phyloP scores from a whole-genome alignment of 2,113 vertebrate species.

The Grammomys dolichurus region DNA sequence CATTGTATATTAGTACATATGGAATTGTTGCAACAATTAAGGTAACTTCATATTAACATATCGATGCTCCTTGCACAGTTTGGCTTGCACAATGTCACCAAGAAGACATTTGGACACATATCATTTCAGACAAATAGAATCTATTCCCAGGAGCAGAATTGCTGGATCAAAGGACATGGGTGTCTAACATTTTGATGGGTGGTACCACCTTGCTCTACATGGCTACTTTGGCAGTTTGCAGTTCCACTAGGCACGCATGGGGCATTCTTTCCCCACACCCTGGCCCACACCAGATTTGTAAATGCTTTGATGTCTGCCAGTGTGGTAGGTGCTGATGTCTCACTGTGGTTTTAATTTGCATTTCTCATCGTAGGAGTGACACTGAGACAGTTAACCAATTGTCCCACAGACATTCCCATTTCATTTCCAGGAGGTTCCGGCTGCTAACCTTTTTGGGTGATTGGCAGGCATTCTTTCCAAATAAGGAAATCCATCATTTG shows the following conservation, averaged over 20 bases:
- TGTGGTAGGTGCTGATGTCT: conserved; percentile 6
- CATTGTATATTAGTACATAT: background rate
- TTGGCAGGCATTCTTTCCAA: background rate
- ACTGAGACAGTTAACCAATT: conserved; percentile 45
- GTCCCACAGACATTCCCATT: background rate
- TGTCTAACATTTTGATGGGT: background rate
- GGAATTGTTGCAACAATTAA: background rate
- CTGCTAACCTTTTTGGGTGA: conserved; percentile 25
- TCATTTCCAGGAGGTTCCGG: conserved; percentile 27
- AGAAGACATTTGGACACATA: background rate
- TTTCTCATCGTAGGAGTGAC: conserved; percentile 31
- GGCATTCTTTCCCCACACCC: background rate
- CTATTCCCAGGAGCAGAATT: background rate
- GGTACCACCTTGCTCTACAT: background rate
- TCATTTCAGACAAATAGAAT: conserved; percentile 25
- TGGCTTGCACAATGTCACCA: background rate
- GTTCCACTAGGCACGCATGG: background rate
- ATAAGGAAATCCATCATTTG: conserved; percentile 8
- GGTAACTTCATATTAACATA: background rate
- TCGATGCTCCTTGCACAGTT: background rate
- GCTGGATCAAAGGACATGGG: background rate
- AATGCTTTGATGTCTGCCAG: conserved; percentile 56
- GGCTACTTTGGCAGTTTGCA: background rate
- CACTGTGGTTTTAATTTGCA: conserved; percentile 64
- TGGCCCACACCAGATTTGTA: background rate